Conservation (phyloP, 2,888 invertebrate species). For the Didymodactylos carnosus region DNA sequence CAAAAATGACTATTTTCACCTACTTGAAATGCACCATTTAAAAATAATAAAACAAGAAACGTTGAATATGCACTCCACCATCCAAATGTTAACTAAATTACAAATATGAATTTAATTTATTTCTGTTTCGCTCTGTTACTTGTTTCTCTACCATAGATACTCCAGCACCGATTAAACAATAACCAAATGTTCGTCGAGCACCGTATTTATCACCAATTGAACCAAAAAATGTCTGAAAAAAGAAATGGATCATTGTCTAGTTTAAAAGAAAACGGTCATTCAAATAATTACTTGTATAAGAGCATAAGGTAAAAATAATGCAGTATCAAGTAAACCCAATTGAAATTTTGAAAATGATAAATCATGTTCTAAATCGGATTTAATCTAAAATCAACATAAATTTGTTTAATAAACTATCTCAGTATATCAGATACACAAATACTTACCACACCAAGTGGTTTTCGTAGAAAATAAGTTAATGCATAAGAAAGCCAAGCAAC, state of each 20-base stretch:
- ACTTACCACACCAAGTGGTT: slow-evolving; percentile 36
- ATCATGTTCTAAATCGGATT: slow-evolving; percentile 33
- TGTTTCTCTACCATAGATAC: slow-evolving; percentile 28
- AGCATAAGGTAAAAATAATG: slow-evolving; percentile 37
- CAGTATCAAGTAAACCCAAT: slow-evolving; percentile 36
- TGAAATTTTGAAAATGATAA: slow-evolving; percentile 28
- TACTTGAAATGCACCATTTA: slow-evolving; percentile 29
- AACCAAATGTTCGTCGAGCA: slow-evolving; percentile 31
- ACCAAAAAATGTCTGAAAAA: slow-evolving; percentile 33
- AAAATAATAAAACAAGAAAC: slow-evolving; percentile 30
- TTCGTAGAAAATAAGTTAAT: slow-evolving; percentile 34
- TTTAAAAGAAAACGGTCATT: background rate
- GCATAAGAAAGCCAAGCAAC: slow-evolving; percentile 33
- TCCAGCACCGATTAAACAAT: slow-evolving; percentile 31
- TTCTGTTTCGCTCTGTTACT: background rate
- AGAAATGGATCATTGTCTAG: background rate
- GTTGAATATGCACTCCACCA: slow-evolving; percentile 27
- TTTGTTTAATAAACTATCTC: background rate
- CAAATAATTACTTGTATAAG: slow-evolving; percentile 24
- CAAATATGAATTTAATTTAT: background rate
- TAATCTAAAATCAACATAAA: slow-evolving; percentile 24
- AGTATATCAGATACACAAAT: background rate
- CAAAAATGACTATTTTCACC: background rate
- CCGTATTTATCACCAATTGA: slow-evolving; percentile 35
- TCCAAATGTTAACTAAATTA: slow-evolving; percentile 30